Evolutionary conservation across 1,140 invertebrate species (phyloP).

Genomic region (Leucophenga varia): DNA sequence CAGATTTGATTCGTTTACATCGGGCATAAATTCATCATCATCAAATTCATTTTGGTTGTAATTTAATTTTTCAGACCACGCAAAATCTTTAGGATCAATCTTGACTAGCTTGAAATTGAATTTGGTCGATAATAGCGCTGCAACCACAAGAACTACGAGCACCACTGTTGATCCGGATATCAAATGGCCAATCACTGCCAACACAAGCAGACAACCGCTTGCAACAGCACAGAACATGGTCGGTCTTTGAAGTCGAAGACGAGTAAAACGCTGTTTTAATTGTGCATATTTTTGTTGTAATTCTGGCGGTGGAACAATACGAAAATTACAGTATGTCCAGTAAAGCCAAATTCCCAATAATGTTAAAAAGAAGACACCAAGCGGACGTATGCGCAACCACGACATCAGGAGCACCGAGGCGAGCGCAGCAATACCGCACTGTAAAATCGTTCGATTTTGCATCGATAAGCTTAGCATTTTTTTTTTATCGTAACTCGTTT

Average conservation of each 20-base stretch:
- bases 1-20: slow-evolving; percentile 48
- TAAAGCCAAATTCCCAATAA: slow-evolving; percentile 45
- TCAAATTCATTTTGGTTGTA: slow-evolving; percentile 42
- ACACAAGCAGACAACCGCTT: slow-evolving; percentile 27
- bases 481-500: too few species aligned
- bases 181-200: slow-evolving; percentile 46
- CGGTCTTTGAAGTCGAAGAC: slow-evolving; percentile 34
- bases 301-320: slow-evolving; percentile 40
- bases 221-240: slow-evolving; percentile 41
- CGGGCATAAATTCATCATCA: slow-evolving; percentile 53
- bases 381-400: slow-evolving; percentile 32
- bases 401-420: too few species aligned
- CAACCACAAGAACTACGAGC: slow-evolving; percentile 32
- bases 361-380: slow-evolving; percentile 40
- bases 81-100: slow-evolving; percentile 39
- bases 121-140: slow-evolving; percentile 40
- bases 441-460: too few species aligned
- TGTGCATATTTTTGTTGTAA: slow-evolving; percentile 27
- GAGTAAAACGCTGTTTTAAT: slow-evolving; percentile 20
- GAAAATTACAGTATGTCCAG: slow-evolving; percentile 43
- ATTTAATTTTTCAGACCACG: slow-evolving; percentile 39
- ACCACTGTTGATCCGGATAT: slow-evolving; percentile 43
- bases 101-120: slow-evolving; percentile 44
- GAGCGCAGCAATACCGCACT: too few species aligned
- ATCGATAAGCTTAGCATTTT: too few species aligned